phyloP scores from a whole-genome alignment of 2,797 vertebrate genomes.

The Ctenochaetus hawaiiensis region DNA sequence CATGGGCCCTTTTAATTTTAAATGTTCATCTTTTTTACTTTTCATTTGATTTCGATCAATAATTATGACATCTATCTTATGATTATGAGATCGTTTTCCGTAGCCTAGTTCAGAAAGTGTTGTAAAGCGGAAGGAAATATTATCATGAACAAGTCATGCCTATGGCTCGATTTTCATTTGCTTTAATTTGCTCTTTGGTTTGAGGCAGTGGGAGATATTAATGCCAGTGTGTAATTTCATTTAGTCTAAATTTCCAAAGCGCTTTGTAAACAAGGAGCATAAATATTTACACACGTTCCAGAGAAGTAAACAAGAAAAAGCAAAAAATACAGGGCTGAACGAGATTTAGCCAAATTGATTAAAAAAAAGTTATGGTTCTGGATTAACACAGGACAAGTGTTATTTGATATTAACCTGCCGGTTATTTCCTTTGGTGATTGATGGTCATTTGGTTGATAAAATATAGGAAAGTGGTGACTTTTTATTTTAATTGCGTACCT shows the following conservation, averaged over 20 bases:
- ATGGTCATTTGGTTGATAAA: background rate
- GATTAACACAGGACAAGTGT: background rate
- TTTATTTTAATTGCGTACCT: too few species aligned
- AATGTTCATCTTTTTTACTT: too few species aligned
- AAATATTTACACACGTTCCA: slow-evolving; percentile 3
- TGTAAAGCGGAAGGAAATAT: background rate
- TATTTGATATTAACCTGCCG: background rate
- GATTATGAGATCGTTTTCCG: too few species aligned
- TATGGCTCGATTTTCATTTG: background rate
- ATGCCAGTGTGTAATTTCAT: background rate
- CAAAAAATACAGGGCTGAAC: too few species aligned
- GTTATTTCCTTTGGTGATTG: background rate
- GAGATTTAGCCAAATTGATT: background rate
- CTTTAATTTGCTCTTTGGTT: slow-evolving; percentile 23
- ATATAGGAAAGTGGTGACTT: background rate
- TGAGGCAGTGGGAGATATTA: slow-evolving; percentile 16
- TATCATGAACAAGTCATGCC: background rate
- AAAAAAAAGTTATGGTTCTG: background rate
- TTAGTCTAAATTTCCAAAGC: background rate
- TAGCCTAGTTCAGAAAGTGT: background rate
- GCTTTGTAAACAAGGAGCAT: background rate
- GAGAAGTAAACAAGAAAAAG: background rate
- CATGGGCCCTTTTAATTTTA: too few species aligned
- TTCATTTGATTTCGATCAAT: too few species aligned
- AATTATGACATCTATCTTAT: too few species aligned